Evolutionary conservation across 2,797 vertebrate genomes (phyloP).

Genomic region (Sparidentex hasta): DNA sequence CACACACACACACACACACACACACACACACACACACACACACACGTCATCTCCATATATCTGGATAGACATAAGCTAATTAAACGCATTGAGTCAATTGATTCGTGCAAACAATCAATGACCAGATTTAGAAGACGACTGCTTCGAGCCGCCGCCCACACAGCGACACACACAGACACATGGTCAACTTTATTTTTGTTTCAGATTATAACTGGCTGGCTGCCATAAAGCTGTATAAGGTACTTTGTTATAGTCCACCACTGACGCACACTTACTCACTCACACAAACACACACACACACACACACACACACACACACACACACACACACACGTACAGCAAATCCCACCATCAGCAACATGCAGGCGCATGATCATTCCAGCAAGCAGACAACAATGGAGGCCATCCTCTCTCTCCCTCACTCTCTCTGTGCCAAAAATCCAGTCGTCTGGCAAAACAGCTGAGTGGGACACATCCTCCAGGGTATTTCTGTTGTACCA

Average conservation of each 20-base stretch:
- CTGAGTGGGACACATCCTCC: slow-evolving; percentile 78
- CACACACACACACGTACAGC: slow-evolving; percentile 26
- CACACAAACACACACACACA: slow-evolving; percentile 14
- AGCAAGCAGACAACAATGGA: slow-evolving; percentile 79
- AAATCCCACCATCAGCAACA: slow-evolving; percentile 81
- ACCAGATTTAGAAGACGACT: slow-evolving; percentile 25
- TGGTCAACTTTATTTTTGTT: not conserved
- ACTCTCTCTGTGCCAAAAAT: slow-evolving; percentile 63
- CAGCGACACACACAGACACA: not conserved
- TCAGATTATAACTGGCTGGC: slow-evolving; percentile 6
- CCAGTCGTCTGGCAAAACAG: slow-evolving; percentile 82
- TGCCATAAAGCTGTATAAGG: slow-evolving; percentile 1
- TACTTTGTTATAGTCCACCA: slow-evolving; percentile 32
- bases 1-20: not conserved
- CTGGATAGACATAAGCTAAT: slow-evolving; percentile 42
- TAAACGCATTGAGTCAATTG: slow-evolving; percentile 49
- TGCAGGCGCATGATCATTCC: slow-evolving; percentile 81
- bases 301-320: slow-evolving; percentile 26
- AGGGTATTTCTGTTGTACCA: slow-evolving; percentile 66
- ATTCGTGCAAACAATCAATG: slow-evolving; percentile 44
- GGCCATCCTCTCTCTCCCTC: slow-evolving; percentile 24
- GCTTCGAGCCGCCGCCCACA: not conserved
- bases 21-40: slow-evolving; percentile 4
- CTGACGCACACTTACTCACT: slow-evolving; percentile 7
- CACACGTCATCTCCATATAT: slow-evolving; percentile 10